Evolutionary conservation across 2,888 invertebrate species (phyloP).

Genomic region (Hydrotaea diabolus): DNA sequence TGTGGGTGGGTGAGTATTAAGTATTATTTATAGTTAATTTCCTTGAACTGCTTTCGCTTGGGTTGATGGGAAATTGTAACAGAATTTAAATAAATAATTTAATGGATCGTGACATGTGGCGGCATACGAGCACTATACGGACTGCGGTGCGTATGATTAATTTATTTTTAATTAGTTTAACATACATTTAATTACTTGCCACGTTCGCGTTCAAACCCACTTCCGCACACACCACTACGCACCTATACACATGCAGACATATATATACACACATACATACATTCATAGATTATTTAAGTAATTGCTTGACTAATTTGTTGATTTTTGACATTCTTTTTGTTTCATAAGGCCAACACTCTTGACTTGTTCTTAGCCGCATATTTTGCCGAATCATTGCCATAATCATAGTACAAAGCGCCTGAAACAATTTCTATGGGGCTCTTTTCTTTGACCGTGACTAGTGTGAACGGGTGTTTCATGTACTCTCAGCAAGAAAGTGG

Average conservation of each 20-base stretch:
- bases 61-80: background rate
- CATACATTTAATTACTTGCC: constrained; percentile 3
- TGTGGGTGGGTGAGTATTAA: background rate
- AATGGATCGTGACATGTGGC: background rate
- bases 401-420: no score
- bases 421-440: no score
- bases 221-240: no score
- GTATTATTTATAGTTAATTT: constrained; percentile 32
- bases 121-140: background rate
- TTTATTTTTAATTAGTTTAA: constrained; percentile 55
- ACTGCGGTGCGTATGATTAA: constrained; percentile 53
- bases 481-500: no score
- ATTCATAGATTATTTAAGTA: constrained; percentile 7
- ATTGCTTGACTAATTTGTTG: constrained; percentile 25
- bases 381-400: no score
- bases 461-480: no score
- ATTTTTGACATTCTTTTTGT: background rate
- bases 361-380: background rate
- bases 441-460: no score
- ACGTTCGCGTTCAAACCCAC: background rate
- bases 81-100: constrained; percentile 11
- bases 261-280: background rate
- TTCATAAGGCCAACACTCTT: constrained; percentile 1
- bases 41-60: constrained; percentile 28
- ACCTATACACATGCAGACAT: no score